A percentile compares a stretch with the other conserved stretches of the same genome.
phyloP scores from a whole-genome alignment of 2,888 invertebrate species.

The Fragum sueziense region DNA sequence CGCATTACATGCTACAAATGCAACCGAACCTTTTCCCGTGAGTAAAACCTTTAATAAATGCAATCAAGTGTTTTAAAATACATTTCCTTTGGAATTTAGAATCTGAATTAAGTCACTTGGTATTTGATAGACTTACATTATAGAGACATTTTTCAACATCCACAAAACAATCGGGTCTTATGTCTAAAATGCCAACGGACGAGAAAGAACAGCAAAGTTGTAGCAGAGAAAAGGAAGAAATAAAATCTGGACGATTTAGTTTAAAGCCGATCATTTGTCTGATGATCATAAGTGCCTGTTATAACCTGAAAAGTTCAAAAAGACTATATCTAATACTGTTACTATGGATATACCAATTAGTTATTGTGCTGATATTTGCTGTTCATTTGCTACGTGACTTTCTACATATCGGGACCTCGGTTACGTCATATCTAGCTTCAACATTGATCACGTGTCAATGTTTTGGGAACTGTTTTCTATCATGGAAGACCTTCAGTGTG shows the following conservation, averaged over 20 bases:
- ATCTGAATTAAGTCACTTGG: too few species aligned
- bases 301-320: neutral
- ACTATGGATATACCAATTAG: neutral
- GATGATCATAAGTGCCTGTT: constrained; percentile 1
- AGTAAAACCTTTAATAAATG: too few species aligned
- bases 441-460: neutral
- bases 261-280: neutral
- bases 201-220: neutral
- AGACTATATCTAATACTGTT: neutral
- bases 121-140: too few species aligned
- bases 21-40: too few species aligned
- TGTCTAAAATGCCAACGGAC: neutral
- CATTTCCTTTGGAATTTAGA: too few species aligned
- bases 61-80: too few species aligned
- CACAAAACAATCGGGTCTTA: too few species aligned
- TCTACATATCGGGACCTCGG: neutral
- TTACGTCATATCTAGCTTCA: neutral
- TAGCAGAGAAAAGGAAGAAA: neutral
- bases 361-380: neutral
- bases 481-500: constrained; percentile 3
- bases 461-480: neutral
- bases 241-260: neutral
- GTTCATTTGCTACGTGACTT: neutral
- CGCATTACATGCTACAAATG: too few species aligned
- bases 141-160: too few species aligned